These are phyloP conservation scores for Loxodonta africana DNA, from an alignment of 2,113 vertebrate species.

Conservation along the genomic window DNA sequence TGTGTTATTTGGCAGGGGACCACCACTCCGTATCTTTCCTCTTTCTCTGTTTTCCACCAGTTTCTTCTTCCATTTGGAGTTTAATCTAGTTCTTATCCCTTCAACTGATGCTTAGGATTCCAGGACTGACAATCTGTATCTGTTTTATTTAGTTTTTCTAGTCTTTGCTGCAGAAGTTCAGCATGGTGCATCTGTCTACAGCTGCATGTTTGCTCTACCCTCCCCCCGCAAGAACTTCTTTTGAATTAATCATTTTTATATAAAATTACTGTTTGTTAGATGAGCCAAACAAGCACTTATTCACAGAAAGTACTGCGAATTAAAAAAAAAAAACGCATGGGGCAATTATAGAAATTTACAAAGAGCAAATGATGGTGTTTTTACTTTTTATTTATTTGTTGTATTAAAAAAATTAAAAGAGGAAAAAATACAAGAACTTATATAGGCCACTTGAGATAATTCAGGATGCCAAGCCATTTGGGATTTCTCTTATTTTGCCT, in stretches of 20 bases:
- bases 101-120: too few species aligned
- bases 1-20: too few species aligned
- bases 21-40: too few species aligned
- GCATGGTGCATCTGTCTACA: too few species aligned
- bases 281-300: not conserved
- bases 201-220: too few species aligned
- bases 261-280: conserved; percentile 5
- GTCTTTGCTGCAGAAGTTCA: too few species aligned
- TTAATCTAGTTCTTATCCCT: too few species aligned
- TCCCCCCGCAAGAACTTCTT: not conserved
- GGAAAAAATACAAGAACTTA: not conserved
- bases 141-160: too few species aligned
- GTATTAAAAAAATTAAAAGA: not conserved
- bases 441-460: not conserved
- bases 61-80: too few species aligned
- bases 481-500: not conserved
- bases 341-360: not conserved
- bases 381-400: not conserved
- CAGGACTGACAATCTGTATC: too few species aligned
- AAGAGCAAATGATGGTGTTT: not conserved
- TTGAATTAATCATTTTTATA: not conserved
- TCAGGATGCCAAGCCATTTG: not conserved
- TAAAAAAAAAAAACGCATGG: not conserved
- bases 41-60: too few species aligned
- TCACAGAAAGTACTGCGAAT: conserved; percentile 16